Evolutionary conservation across 2,797 vertebrate species (phyloP).

Genomic region (Pristis pectinata): DNA sequence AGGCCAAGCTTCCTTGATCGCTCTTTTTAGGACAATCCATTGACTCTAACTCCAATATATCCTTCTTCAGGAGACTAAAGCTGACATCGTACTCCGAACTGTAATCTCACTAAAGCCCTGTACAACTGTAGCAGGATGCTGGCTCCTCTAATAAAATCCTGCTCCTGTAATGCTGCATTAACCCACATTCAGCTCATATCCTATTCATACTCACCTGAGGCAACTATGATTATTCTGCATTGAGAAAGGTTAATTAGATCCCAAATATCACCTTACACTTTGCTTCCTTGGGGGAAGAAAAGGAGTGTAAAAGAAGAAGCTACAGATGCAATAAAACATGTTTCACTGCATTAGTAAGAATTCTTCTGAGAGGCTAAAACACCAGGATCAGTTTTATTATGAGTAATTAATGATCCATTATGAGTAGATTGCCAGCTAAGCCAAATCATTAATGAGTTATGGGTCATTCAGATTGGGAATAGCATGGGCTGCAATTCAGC

Average conservation of each 20-base stretch:
- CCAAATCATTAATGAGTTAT: slow-evolving; percentile 37
- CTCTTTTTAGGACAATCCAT: too few species aligned
- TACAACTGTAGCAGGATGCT: too few species aligned
- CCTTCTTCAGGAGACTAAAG: neutral
- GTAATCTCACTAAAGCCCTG: too few species aligned
- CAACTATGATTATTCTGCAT: slow-evolving; percentile 27
- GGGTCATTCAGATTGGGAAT: slow-evolving; percentile 37
- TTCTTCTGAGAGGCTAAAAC: slow-evolving; percentile 31
- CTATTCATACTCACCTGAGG: slow-evolving; percentile 2
- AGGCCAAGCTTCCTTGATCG: too few species aligned
- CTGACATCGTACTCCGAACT: too few species aligned
- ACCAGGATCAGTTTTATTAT: slow-evolving; percentile 36
- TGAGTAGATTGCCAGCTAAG: slow-evolving; percentile 37
- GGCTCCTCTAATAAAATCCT: neutral
- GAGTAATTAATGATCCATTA: slow-evolving; percentile 38
- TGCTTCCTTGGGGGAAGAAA: neutral
- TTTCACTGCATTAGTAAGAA: slow-evolving; percentile 35
- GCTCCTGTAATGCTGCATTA: neutral
- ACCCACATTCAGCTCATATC: neutral
- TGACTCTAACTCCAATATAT: too few species aligned
- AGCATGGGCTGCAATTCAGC: slow-evolving; percentile 24
- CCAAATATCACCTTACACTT: slow-evolving; percentile 36
- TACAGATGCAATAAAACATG: slow-evolving; percentile 22
- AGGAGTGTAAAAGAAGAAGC: slow-evolving; percentile 7
- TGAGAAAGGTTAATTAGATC: slow-evolving; percentile 30